Evolutionary conservation across 2,797 vertebrate species (phyloP).

Genomic region (Urocyon cinereoargenteus): DNA sequence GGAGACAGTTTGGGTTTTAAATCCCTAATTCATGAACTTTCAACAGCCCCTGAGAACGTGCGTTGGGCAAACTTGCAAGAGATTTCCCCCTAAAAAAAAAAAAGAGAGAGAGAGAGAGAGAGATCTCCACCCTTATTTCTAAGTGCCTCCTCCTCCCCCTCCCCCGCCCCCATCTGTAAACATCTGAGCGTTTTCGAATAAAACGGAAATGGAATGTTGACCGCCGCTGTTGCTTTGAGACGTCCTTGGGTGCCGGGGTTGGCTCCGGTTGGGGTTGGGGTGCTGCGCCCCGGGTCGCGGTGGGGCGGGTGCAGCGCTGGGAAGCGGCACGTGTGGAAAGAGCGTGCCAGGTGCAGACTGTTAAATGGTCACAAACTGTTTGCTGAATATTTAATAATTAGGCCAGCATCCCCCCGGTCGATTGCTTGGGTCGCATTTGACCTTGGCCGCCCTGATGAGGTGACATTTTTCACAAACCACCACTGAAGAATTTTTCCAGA

Average conservation of each 20-base stretch:
- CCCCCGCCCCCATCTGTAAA: neutral
- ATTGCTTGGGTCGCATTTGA: conserved; percentile 58
- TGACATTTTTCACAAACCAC: conserved; percentile 30
- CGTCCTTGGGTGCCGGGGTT: neutral
- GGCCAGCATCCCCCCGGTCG: neutral
- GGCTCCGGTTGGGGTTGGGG: neutral
- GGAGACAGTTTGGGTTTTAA: conserved; percentile 2
- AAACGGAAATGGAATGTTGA: conserved; percentile 16
- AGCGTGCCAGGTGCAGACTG: neutral
- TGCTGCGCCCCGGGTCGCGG: neutral
- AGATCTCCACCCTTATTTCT: neutral
- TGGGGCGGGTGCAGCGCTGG: neutral
- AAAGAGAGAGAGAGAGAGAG: too few species aligned
- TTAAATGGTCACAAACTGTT: neutral
- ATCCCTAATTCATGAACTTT: conserved; percentile 35
- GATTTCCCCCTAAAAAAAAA: neutral
- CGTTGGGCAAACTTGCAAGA: neutral
- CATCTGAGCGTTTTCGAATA: neutral
- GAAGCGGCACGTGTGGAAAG: neutral
- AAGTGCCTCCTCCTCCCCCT: neutral
- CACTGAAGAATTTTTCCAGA: neutral
- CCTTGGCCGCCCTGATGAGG: conserved; percentile 5
- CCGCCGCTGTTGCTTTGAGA: conserved; percentile 37
- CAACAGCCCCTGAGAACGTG: neutral
- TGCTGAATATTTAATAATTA: conserved; percentile 45